Base-by-base conservation (phyloP, 2,113 vertebrate species). In the human (Homo sapiens) region DNA sequence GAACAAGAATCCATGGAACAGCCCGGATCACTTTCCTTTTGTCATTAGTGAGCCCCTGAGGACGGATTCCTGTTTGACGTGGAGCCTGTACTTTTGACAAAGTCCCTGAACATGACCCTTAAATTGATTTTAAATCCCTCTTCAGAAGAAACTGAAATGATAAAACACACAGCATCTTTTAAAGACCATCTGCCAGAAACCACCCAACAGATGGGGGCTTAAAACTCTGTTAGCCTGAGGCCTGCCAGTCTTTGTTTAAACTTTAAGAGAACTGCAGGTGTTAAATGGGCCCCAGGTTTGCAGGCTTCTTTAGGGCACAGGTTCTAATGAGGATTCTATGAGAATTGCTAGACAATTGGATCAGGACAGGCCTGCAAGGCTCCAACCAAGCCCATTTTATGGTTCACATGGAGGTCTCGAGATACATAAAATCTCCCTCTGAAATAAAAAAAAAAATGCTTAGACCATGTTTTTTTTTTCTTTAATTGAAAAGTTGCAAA, bases 41-140 rank as follows among this genome's bases (percentile, higher is more conserved):
- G 88, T 97, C 66, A 87, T 94, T 81, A 96, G 81, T 32, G 57
- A 96, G 68, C 43, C 92, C 48, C 95, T 14, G 27, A 88, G 76
- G 94, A 94, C 68, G 0, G 16, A 85, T 92, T 97, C 50, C 57
- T 96, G 61, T 90, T 97, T 94, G 86, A 97, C 73, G 79, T 76
- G 43, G 79, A 97, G 32, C 55, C 50, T 91, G 66, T 35, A 45
- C 48, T 96, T 98, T 97, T 95, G 89, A 94, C 97, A 95, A 92
- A 97, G 89, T 97, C 97, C 72, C 59, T 9, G 50, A 96, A 97
- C 96, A 94, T 96, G 97, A 98, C 95, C 97, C 76, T 78, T 95
- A 97, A 98, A 98, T 97, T 98, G 97, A 97, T 98, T 98, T 97
- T 89, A 97, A 98, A 97, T 97, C 97, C 86, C 76, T 95, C 68